Evolutionary conservation across 2,113 vertebrate genomes (phyloP).

Genomic region (Halcyon malimbica): DNA sequence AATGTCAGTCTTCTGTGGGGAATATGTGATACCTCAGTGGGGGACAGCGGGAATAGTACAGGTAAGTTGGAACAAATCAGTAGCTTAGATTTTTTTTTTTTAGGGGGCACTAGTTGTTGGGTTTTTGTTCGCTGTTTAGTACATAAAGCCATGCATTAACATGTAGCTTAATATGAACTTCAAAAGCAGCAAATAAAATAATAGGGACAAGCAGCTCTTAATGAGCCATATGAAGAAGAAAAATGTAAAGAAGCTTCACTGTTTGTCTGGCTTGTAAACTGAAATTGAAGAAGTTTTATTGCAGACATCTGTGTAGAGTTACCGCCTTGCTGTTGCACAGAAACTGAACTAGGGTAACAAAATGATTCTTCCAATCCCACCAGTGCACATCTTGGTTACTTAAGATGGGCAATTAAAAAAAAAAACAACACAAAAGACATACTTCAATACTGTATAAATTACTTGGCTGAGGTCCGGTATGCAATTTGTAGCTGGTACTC

Average conservation of each 20-base stretch:
- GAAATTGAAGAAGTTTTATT: not conserved
- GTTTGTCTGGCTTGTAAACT: not conserved
- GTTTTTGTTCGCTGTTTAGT: not conserved
- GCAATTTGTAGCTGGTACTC: not conserved
- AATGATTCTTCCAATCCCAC: not conserved
- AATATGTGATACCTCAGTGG: not conserved
- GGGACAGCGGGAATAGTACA: not conserved
- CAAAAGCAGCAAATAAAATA: not conserved
- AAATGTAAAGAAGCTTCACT: not conserved
- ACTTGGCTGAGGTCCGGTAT: not conserved
- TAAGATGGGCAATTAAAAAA: not conserved
- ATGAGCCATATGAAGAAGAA: not conserved
- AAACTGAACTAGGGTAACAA: not conserved
- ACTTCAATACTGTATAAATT: not conserved
- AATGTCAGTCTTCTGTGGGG: not conserved
- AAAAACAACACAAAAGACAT: not conserved
- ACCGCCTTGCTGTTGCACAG: not conserved
- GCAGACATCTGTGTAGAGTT: not conserved
- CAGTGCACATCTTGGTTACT: not conserved
- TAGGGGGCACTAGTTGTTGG: fast-evolving
- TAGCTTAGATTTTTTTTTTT: not conserved
- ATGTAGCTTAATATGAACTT: not conserved
- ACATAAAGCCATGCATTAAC: not conserved
- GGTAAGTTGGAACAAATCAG: not conserved
- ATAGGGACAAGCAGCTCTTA: not conserved